Conservation (phyloP, 2,888 invertebrate species). For the Brachyopa scutellaris region DNA sequence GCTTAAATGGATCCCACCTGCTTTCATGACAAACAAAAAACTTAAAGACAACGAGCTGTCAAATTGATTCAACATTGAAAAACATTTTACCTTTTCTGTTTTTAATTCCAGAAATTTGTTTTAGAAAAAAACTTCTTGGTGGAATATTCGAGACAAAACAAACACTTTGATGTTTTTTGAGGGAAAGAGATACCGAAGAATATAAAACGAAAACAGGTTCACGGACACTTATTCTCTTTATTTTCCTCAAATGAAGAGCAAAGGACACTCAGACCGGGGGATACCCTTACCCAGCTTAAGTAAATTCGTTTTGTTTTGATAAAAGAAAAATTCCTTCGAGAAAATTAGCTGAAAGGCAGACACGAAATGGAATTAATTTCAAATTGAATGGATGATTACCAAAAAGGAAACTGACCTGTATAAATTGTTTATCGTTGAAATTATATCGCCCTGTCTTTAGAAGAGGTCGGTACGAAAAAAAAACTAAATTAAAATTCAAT, state of each 20-base stretch:
- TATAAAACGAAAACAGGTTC: not conserved
- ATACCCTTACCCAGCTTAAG: no score
- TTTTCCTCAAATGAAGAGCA: not conserved
- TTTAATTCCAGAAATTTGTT: no score
- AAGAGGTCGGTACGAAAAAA: not conserved
- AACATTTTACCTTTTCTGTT: not conserved
- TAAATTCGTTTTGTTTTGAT: no score
- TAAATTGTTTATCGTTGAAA: conserved; percentile 15
- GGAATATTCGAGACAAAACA: not conserved
- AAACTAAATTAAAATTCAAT: conserved; percentile 1
- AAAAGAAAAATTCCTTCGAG: no score
- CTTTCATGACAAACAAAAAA: no score
- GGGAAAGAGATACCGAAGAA: not conserved
- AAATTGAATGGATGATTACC: conserved; percentile 19
- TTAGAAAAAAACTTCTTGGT: no score
- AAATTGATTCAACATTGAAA: conserved; percentile 1
- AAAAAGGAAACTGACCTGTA: not conserved
- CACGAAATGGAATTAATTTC: conserved; percentile 21
- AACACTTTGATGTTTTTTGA: no score
- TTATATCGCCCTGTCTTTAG: not conserved
- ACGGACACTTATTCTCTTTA: not conserved
- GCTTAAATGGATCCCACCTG: no score
- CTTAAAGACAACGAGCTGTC: conserved; percentile 20
- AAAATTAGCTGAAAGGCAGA: not conserved
- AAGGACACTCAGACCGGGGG: no score